These are phyloP conservation scores for Carduelis carduelis DNA, from an alignment of 2,797 vertebrate species.

Conservation along the genomic window DNA sequence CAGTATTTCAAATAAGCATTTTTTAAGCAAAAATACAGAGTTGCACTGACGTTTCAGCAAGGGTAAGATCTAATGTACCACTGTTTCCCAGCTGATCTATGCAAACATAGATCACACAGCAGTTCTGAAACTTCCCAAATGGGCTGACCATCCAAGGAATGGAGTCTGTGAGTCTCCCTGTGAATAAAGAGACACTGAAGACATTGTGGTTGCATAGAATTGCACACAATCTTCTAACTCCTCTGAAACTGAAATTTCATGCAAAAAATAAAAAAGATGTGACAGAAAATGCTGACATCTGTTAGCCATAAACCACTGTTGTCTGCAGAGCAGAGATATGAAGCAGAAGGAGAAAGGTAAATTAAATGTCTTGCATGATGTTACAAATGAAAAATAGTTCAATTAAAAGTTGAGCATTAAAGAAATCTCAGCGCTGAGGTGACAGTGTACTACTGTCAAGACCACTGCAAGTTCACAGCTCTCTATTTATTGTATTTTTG, in stretches of 20 bases:
- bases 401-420: not conserved
- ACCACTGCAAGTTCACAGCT: not conserved
- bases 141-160: not conserved
- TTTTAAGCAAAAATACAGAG: not conserved
- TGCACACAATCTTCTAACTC: not conserved
- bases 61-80: not conserved
- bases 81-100: not conserved
- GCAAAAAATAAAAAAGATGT: not conserved
- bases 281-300: not conserved
- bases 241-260: not conserved
- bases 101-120: not conserved
- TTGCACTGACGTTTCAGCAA: rapidly evolving
- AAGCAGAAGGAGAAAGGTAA: not conserved
- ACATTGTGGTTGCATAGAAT: not conserved
- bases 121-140: not conserved
- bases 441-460: not conserved
- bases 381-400: not conserved
- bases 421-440: not conserved
- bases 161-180: not conserved
- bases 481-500: constrained; percentile 20
- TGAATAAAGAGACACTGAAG: not conserved
- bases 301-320: not conserved
- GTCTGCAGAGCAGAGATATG: not conserved
- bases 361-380: not conserved
- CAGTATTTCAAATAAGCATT: not conserved